Base-by-base conservation (phyloP, 2,888 invertebrate species). In the Parapristionchus giblindavisi region DNA sequence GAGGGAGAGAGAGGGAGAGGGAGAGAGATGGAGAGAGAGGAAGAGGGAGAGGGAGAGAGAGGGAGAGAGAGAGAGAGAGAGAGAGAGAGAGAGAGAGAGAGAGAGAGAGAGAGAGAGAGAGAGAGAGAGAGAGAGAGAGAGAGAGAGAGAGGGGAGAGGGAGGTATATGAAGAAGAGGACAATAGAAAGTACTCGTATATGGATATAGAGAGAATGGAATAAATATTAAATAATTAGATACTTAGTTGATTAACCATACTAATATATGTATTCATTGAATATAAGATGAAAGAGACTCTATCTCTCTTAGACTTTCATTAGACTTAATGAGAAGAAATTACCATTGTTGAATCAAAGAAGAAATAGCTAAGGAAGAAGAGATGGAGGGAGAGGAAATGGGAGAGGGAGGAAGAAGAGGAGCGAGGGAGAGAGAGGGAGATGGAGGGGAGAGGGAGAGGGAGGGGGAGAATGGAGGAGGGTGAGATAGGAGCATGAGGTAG, bases 11-110 rank as follows among this genome's bases (percentile, higher is more conserved):
- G 40, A 52, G 29, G 27, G 51, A 14, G 24, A 56, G 36, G 29
- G 51, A 38, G n/a, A n/a, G 36, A 5, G 54, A 56, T n/a, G 48
- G 21, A 70, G 51, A 32, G 52, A 38, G 52, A 21, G 29, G 38
- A 71, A 56, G 54, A 27, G 40, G 29, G 38, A 56, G 32, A 21
- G 6, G 40, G 54, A 38, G 56, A 36, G 36, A 38, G n/a, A 27
- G 24, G 40, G 29, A 38, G 71, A 34, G 36, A 38, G 29, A 54
- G 27, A 36, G 27, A 24, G n/a, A 27, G 4, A 24, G 38, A 54
- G 70, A 56, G 58, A 24, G 40, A 51, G 36, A 38, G 40, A 63
- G 63, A 63, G 17, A 38, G 63, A 63, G 40, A 63, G 36, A 61
- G 34, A 43, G 8, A 43, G 66, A 36, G 51, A 66, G 21, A 51